Conservation (phyloP, 2,888 invertebrate genomes). For the Tenodera sinensis region DNA sequence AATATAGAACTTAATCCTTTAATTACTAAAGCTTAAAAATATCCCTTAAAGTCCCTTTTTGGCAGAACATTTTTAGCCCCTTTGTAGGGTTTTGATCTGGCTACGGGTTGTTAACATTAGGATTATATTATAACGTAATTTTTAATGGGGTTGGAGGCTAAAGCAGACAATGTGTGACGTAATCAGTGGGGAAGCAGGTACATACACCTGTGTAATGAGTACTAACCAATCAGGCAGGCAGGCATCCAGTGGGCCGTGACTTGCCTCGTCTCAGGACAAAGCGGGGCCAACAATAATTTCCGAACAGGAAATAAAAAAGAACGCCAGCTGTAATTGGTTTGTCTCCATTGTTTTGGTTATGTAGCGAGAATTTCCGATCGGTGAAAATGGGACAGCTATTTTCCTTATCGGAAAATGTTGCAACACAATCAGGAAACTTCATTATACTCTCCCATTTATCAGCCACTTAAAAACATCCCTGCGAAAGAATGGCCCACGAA, state of each 20-base stretch:
- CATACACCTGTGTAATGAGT: not conserved
- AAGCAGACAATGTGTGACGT: not conserved
- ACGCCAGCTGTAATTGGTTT: not conserved
- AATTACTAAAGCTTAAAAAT: not conserved
- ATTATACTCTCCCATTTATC: not conserved
- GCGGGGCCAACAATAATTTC: not conserved
- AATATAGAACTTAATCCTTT: not conserved
- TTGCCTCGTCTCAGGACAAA: not conserved
- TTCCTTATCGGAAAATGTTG: not conserved
- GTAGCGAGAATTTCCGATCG: not conserved
- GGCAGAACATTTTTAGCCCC: not conserved
- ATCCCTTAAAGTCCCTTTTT: not conserved
- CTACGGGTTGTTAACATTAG: not conserved
- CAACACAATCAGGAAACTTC: not conserved
- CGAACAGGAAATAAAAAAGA: not conserved
- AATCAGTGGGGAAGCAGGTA: not conserved
- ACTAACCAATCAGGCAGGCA: not conserved
- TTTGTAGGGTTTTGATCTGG: not conserved
- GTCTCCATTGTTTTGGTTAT: not conserved
- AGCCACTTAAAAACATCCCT: too few relatives aligned
- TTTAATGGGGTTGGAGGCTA: not conserved
- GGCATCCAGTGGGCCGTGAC: not conserved
- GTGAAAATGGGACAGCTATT: not conserved
- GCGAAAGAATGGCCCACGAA: too few relatives aligned
- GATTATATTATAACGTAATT: not conserved